These are phyloP conservation scores for Aradophagus sp. DNA, from an alignment of 1,140 invertebrate species.

Conservation along the genomic window DNA sequence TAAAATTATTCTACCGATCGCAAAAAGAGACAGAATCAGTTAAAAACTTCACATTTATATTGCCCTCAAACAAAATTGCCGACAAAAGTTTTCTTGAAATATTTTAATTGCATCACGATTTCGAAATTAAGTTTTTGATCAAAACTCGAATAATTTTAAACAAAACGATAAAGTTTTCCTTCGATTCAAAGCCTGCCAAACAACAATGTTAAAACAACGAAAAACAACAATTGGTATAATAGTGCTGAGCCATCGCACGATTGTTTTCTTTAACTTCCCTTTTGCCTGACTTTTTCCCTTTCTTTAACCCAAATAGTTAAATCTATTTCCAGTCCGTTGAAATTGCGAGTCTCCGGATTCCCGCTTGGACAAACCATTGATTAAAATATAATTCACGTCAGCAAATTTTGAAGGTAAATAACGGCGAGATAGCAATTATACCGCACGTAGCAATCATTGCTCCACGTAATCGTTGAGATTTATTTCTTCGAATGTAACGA, in stretches of 20 bases:
- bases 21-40: too few relatives aligned
- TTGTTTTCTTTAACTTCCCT: neutral
- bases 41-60: too few relatives aligned
- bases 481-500: slow-evolving; percentile 41
- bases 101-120: too few relatives aligned
- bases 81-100: too few relatives aligned
- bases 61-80: too few relatives aligned
- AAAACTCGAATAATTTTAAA: too few relatives aligned
- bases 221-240: neutral
- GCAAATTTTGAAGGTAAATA: slow-evolving; percentile 28
- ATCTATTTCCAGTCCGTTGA: slow-evolving; percentile 1
- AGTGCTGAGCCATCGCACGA: neutral
- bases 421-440: slow-evolving; percentile 27
- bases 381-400: slow-evolving; percentile 41
- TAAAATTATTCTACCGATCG: too few relatives aligned
- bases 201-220: neutral
- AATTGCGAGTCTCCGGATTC: slow-evolving; percentile 7
- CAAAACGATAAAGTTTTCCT: too few relatives aligned
- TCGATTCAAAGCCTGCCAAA: slow-evolving; percentile 3
- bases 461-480: slow-evolving; percentile 28
- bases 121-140: too few relatives aligned
- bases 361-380: slow-evolving; percentile 18
- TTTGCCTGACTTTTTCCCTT: too few relatives aligned
- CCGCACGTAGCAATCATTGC: slow-evolving; percentile 22
- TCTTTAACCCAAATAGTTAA: neutral